These are phyloP conservation scores for Virgularia gustaviana DNA, from an alignment of 92 coral and sea anemone genomes.

Conservation along the genomic window DNA sequence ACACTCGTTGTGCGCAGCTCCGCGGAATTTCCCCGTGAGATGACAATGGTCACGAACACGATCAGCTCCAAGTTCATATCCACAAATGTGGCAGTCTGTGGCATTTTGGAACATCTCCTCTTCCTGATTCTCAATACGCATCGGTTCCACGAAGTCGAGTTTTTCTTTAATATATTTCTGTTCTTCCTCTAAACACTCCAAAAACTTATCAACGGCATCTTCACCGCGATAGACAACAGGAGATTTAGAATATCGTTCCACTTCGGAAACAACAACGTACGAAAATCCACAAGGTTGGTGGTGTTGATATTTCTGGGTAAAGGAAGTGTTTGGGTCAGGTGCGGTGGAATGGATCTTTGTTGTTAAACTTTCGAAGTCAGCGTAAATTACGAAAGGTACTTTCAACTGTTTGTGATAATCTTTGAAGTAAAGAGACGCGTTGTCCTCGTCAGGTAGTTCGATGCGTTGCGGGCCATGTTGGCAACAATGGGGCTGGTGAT, in stretches of 20 bases:
- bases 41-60: slow-evolving; percentile 40
- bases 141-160: slow-evolving; percentile 26
- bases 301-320: slow-evolving; percentile 12
- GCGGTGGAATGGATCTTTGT: background rate
- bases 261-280: slow-evolving; percentile 6
- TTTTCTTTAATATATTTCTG: too few species aligned
- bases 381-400: too few species aligned
- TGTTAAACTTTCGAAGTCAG: too few species aligned
- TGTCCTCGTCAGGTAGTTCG: slow-evolving; percentile 33
- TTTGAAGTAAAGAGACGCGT: slow-evolving; percentile 25
- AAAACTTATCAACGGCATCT: slow-evolving; percentile 1
- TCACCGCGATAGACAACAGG: slow-evolving; percentile 8
- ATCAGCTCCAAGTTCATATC: slow-evolving; percentile 5
- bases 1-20: slow-evolving; percentile 28
- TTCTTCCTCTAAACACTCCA: too few species aligned
- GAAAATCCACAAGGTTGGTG: background rate
- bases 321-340: background rate
- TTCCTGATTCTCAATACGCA: slow-evolving; percentile 21
- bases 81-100: slow-evolving; percentile 45
- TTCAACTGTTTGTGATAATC: too few species aligned
- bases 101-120: slow-evolving; percentile 41
- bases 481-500: slow-evolving; percentile 48
- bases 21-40: slow-evolving; percentile 28
- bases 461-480: slow-evolving; percentile 44
- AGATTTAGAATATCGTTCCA: background rate